These are phyloP conservation scores for Mythimna ferrago DNA, from an alignment of 2,888 invertebrate species.

Conservation along the genomic window DNA sequence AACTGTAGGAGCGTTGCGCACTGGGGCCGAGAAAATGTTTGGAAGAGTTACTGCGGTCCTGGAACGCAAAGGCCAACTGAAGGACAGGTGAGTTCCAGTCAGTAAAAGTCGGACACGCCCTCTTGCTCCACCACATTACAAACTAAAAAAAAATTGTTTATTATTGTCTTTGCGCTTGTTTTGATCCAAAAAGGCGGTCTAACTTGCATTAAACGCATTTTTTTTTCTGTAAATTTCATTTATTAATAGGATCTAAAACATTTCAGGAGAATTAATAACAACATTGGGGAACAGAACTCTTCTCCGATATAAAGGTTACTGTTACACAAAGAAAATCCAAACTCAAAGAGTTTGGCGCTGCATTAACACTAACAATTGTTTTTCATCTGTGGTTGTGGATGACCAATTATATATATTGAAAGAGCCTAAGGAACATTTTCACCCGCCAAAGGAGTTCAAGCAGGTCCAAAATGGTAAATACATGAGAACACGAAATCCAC, in stretches of 20 bases:
- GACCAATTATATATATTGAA: background rate
- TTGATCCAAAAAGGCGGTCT: background rate
- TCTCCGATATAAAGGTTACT: constrained; percentile 40
- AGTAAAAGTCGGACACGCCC: no score
- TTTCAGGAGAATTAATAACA: constrained; percentile 43
- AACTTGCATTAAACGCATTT: background rate
- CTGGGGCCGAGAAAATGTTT: no score
- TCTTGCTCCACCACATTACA: no score
- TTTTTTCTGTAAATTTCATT: no score
- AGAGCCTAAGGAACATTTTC: constrained; percentile 20
- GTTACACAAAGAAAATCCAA: constrained; percentile 7
- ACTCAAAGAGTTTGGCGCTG: constrained; percentile 27
- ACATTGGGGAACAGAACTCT: constrained; percentile 12
- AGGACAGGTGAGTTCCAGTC: no score
- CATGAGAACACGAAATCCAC: background rate
- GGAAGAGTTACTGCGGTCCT: no score
- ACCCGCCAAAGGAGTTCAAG: constrained; percentile 25
- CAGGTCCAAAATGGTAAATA: constrained; percentile 7
- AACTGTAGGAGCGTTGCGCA: no score
- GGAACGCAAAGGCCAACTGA: no score
- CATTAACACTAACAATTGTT: constrained; percentile 34
- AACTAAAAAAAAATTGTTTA: no score
- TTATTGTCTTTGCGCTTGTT: background rate
- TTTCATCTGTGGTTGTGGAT: background rate
- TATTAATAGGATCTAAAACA: background rate